Conservation (phyloP, 2,113 vertebrate species). For the Dipodomys stephensi region DNA sequence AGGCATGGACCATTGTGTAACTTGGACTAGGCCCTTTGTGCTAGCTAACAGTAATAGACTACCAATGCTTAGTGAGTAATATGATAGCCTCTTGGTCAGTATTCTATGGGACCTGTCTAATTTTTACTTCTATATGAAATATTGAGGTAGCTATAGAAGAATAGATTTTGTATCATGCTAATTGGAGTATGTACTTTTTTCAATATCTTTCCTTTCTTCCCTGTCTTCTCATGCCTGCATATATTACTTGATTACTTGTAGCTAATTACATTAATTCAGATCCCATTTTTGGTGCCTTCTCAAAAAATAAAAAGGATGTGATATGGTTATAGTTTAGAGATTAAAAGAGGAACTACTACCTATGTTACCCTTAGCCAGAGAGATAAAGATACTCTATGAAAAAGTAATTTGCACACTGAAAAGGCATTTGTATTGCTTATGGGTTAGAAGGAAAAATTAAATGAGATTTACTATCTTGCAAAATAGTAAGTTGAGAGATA, state of each 20-base stretch:
- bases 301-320: background rate
- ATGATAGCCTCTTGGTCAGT: background rate
- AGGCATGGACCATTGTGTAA: background rate
- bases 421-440: background rate
- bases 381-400: background rate
- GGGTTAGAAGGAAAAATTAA: conserved; percentile 15
- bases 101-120: background rate
- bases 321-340: background rate
- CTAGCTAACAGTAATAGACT: background rate
- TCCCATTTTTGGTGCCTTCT: background rate
- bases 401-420: background rate
- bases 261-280: background rate
- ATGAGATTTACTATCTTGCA: conserved; percentile 4
- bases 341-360: background rate
- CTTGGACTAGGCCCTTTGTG: background rate
- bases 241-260: background rate
- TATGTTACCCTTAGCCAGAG: background rate
- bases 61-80: background rate
- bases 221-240: background rate
- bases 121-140: background rate
- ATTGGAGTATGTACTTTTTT: background rate
- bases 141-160: background rate
- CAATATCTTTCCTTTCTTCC: background rate
- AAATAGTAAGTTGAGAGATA: background rate
- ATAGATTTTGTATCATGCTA: background rate